Percentiles rank a stretch among this genome's conserved stretches.
These are phyloP conservation scores for Eupsilia transversa DNA, from an alignment of 2,888 invertebrate species.

Conservation along the genomic window DNA sequence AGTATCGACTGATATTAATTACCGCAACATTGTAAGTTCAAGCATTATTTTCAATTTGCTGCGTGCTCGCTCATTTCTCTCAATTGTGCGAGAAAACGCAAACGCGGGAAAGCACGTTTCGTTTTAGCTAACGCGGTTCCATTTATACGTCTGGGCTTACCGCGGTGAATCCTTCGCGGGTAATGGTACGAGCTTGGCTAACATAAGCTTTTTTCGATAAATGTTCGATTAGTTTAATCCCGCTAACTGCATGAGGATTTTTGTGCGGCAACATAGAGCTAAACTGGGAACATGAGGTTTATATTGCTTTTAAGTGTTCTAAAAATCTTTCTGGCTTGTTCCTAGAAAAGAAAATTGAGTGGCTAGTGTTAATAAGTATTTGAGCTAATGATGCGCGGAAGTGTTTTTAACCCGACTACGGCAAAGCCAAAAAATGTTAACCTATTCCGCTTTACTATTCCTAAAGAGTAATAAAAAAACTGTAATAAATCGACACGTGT, in stretches of 20 bases:
- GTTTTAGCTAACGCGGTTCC: constrained; percentile 33
- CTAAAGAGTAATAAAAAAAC: no score
- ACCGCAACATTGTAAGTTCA: constrained; percentile 7
- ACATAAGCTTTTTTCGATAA: constrained; percentile 62
- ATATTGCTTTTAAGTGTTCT: neutral
- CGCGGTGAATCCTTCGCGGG: constrained; percentile 15
- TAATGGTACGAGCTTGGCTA: constrained; percentile 25
- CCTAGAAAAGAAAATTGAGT: neutral
- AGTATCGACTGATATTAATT: constrained; percentile 18
- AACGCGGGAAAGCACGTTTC: constrained; percentile 26
- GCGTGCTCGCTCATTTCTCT: constrained; percentile 28
- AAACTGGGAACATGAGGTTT: neutral
- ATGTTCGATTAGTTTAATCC: constrained; percentile 53
- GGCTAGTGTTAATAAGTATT: neutral
- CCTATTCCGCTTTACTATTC: no score
- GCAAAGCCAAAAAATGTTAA: no score
- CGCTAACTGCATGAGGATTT: constrained; percentile 30
- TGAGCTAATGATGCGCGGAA: neutral
- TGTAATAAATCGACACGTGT: no score
- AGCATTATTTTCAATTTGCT: constrained; percentile 61
- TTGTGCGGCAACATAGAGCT: neutral
- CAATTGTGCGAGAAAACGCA: constrained; percentile 30
- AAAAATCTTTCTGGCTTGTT: neutral
- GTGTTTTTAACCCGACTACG: neutral
- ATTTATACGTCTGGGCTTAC: constrained; percentile 53